Percentiles rank a stretch among this genome's conserved stretches.
Evolutionary conservation across 2,113 vertebrate genomes (phyloP).

Genomic region (Platycercus adscitus): DNA sequence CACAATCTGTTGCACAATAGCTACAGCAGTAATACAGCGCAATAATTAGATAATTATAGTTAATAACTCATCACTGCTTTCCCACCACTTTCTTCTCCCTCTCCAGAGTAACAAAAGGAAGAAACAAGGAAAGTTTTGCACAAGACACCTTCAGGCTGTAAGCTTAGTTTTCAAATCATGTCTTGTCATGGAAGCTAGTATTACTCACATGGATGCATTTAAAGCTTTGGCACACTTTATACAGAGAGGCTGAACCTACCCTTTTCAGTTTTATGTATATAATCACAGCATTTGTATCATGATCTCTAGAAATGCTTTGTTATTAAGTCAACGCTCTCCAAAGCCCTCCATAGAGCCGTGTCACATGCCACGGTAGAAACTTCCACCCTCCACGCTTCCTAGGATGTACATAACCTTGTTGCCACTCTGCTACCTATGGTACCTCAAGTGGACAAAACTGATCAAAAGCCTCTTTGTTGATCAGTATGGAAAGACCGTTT

Average conservation of each 20-base stretch:
- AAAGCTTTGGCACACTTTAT: background rate
- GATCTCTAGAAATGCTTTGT: background rate
- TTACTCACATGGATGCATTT: conserved; percentile 43
- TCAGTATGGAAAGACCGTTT: background rate
- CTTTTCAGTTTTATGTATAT: background rate
- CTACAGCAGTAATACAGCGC: conserved; percentile 21
- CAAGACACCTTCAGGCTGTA: conserved; percentile 45
- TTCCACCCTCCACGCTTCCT: background rate
- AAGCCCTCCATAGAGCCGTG: background rate
- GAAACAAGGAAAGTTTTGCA: conserved; percentile 50
- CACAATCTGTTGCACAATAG: conserved; percentile 58
- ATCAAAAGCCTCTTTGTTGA: background rate
- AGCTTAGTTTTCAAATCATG: conserved; percentile 43
- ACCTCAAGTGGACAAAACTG: background rate
- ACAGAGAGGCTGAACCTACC: background rate
- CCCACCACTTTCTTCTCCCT: conserved; percentile 37
- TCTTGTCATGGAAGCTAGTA: background rate
- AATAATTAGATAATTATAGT: conserved; percentile 46
- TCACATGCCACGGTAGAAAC: background rate
- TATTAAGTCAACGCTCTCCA: background rate
- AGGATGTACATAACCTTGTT: background rate
- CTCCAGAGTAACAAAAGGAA: conserved; percentile 53
- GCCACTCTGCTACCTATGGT: rapidly evolving
- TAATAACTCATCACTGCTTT: conserved; percentile 62
- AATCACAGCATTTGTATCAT: background rate